phyloP scores from a whole-genome alignment of 2,113 vertebrate genomes.

The Empidonax alnorum region DNA sequence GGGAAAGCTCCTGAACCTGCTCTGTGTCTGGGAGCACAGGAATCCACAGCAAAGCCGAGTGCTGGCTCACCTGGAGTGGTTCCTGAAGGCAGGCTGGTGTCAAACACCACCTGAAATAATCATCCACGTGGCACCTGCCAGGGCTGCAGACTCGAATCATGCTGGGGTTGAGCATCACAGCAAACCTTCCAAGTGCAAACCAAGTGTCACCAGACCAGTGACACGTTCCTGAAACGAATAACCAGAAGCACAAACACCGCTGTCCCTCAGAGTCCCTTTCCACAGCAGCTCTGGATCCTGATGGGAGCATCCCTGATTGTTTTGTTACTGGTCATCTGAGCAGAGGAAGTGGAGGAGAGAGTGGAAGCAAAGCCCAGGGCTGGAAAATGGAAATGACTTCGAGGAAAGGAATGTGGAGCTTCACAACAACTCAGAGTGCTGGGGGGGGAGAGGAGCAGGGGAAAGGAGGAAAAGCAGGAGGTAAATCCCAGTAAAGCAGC shows the following conservation, averaged over 20 bases:
- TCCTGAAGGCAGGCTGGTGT: background rate
- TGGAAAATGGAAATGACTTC: slow-evolving; percentile 57
- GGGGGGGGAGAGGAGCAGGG: background rate
- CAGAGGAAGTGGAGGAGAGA: slow-evolving; percentile 29
- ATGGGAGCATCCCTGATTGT: background rate
- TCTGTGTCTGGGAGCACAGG: fast-evolving
- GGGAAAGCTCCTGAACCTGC: slow-evolving; percentile 37
- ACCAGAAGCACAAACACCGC: background rate
- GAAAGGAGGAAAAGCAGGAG: background rate
- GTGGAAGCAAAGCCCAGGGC: background rate
- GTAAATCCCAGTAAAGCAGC: background rate
- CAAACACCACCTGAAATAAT: background rate
- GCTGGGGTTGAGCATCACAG: fast-evolving
- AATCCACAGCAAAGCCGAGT: background rate
- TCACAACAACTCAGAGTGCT: background rate
- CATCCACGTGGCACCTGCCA: background rate
- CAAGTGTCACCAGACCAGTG: background rate
- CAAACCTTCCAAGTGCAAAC: background rate
- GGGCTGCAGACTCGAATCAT: background rate
- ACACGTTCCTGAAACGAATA: background rate
- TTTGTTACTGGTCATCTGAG: background rate
- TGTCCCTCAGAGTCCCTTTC: background rate
- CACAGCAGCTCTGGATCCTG: background rate
- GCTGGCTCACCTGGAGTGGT: background rate
- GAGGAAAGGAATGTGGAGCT: slow-evolving; percentile 54